These are phyloP conservation scores for Styela clava DNA, from an alignment of 23 tunicate species.

Conservation along the genomic window DNA sequence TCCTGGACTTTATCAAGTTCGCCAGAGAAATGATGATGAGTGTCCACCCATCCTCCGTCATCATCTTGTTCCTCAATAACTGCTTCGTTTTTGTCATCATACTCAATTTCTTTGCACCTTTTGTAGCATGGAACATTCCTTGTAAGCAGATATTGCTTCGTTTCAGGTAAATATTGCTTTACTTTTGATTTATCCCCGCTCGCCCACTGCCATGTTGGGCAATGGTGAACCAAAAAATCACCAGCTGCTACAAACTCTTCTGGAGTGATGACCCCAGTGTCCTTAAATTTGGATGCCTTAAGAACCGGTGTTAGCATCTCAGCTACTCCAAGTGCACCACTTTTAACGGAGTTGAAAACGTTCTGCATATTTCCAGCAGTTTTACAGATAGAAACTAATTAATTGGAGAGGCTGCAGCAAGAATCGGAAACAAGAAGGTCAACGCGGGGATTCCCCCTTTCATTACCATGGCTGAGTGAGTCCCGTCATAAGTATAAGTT, in stretches of 20 bases:
- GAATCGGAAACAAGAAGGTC: too few relatives aligned
- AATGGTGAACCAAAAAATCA: constrained; percentile 82
- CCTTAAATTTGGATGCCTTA: constrained; percentile 93
- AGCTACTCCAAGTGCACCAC: constrained; percentile 85
- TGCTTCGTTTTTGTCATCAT: constrained; percentile 79
- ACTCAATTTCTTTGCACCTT: constrained; percentile 86
- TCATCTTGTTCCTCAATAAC: constrained; percentile 60
- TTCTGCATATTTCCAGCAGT: constrained; percentile 70
- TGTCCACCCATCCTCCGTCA: constrained; percentile 98
- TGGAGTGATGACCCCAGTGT: constrained; percentile 94
- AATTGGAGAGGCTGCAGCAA: too few relatives aligned
- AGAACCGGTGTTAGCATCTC: constrained; percentile 88
- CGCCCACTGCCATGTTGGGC: constrained; percentile 98
- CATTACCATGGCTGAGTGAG: too few relatives aligned
- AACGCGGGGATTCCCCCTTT: too few relatives aligned
- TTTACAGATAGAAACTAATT: too few relatives aligned
- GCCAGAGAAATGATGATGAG: constrained; percentile 55
- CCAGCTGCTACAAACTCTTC: constrained; percentile 97
- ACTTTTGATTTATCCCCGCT: constrained; percentile 71
- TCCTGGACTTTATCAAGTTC: constrained; percentile 69
- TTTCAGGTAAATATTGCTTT: constrained; percentile 67
- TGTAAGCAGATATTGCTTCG: constrained; percentile 80
- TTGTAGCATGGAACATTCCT: constrained; percentile 90
- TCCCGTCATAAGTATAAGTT: too few relatives aligned
- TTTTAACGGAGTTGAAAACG: constrained; percentile 79